Base-by-base conservation (phyloP, 2,113 vertebrate species). In the Macrotis lagotis region DNA sequence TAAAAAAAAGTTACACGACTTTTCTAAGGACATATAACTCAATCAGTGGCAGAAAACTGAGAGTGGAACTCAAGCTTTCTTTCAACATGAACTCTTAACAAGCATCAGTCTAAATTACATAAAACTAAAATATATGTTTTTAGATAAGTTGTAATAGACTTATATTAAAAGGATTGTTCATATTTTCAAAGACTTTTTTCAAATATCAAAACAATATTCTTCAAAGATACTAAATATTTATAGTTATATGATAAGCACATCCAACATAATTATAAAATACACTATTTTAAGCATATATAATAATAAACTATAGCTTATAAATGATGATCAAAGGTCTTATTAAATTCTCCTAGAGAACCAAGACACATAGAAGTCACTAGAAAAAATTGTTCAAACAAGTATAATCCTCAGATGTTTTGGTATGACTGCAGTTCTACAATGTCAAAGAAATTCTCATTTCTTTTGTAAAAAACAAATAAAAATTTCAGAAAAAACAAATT, bases 301-400 rank as follows among this genome's bases (percentile, higher is more conserved):
- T 25, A 49, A 83, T n/a, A 96, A 94, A 92, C 88, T 92, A 91
- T 1, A 93, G 74, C 0, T 28, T 90, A 88, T 90, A 89, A 96
- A 97, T 16, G 96, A 93, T 91, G 93, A 96, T 96, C 6, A 47
- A 94, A 94, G 88, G 53, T 48, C n/a, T 92, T 88, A 92, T 48
- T 55, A 95, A 5, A 88, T 91, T 3, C 48, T 51, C 91, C 91
- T 51, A 90, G 6, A 74, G 28, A 94, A 95, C 83, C 91, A 96
- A 92, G 59, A 92, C 90, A 93, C 90, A 37, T 55, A 94, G 50
- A 24, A 50, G 90, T 25, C 89, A 94, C 50, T 83, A 92, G 52
- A 95, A 74, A 19, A 49, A 91, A 3, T 26, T 31, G n/a, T 26
- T 74, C 44, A 48, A 91, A 91, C 96, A 50, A 59, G 9, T 55